Evolutionary conservation across 2,888 invertebrate genomes (phyloP).

Genomic region (Apotomis betuletana): DNA sequence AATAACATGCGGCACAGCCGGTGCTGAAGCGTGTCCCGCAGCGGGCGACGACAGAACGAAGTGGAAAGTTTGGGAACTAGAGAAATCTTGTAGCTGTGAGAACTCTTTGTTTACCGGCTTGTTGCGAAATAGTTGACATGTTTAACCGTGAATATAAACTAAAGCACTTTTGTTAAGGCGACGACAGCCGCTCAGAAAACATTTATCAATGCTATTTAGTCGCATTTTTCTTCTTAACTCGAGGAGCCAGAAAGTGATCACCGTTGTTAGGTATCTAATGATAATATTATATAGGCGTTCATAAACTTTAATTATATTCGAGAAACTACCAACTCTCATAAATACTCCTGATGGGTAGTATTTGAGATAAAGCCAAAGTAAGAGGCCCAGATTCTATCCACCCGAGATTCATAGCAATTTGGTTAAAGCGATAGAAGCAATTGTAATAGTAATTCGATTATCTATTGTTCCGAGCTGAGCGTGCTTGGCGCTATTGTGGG

Average conservation of each 20-base stretch:
- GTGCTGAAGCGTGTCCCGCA: conserved; percentile 29
- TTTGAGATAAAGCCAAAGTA: too few species aligned
- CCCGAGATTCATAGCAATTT: not conserved
- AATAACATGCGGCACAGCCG: conserved; percentile 14
- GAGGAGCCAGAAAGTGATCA: too few species aligned
- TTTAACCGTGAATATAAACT: conserved; percentile 2
- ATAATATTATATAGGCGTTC: too few species aligned
- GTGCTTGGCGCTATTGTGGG: not conserved
- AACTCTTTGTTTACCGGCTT: conserved; percentile 24
- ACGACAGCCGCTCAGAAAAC: too few species aligned
- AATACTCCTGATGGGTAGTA: too few species aligned
- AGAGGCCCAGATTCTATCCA: too few species aligned
- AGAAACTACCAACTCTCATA: too few species aligned
- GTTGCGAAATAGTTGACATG: conserved; percentile 18
- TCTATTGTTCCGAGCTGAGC: not conserved
- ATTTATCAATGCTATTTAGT: too few species aligned
- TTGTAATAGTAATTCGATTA: not conserved
- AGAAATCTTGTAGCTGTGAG: conserved; percentile 21
- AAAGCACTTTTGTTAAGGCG: not conserved
- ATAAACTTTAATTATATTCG: too few species aligned
- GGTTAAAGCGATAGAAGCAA: not conserved
- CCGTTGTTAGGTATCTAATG: too few species aligned
- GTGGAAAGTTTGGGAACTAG: conserved; percentile 33
- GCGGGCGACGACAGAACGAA: conserved; percentile 17
- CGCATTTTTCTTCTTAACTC: too few species aligned